Evolutionary conservation across 2,888 invertebrate species (phyloP), one percentile per base, ranked within the genome.

Genomic region (Arctia plantaginis): DNA sequence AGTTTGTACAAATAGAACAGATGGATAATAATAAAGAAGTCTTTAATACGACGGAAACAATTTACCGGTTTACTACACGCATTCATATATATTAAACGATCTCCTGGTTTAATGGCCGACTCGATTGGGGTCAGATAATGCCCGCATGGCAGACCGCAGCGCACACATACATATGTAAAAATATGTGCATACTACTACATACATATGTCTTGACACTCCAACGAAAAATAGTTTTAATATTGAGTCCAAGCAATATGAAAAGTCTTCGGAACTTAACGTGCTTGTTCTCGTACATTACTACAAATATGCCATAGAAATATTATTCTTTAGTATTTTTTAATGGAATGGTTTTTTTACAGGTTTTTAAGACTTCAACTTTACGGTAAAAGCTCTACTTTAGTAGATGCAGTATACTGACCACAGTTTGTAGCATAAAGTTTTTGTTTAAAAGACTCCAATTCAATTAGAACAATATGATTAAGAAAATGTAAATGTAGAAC

Each of bases 71-170:
- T 62, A 59, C 13, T 18, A 62, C 62, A 62, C 27, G 13, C n/a
- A 66, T 66, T n/a, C 15, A 66, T 18, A 59, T 39, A 64, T 18
- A 64, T 65, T 44, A 68, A n/a, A 47, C 3, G 13, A 18, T 33
- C 35, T 39, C 27, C 7, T 55, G 20, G 33, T 51, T 51, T 55
- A 33, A 66, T 71, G 64, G 47, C 15, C 65, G 47, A n/a, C 13
- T 51, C 33, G 67, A 67, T 67, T 80, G 69, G 71, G 82, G 82
- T 82, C 75, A 76, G 67, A 73, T 66, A 69, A 69, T 68, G 69
- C 66, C 70, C 71, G 75, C 69, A 75, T 72, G 41, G 55, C 67
- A 67, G 15, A 4, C 39, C 66, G 64, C 64, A 69, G 73, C 75
- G 74, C 77, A 74, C 65, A 72, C 55, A 71, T 71, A 82, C 41